These are phyloP conservation scores for Danio choprae DNA, from an alignment of 2,797 vertebrate genomes.

Conservation along the genomic window DNA sequence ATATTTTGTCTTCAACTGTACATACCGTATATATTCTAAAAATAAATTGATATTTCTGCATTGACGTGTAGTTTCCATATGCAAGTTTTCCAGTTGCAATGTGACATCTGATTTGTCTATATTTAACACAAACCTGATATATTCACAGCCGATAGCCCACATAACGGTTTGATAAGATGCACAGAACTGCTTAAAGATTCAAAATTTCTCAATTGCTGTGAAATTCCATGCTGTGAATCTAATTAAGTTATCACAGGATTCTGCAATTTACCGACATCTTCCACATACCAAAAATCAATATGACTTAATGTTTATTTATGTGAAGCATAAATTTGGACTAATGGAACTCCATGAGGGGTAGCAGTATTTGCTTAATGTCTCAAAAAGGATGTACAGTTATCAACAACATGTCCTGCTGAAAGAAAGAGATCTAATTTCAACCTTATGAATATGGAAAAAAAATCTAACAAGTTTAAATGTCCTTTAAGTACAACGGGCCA, in stretches of 20 bases:
- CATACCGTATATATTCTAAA: slow-evolving; percentile 41
- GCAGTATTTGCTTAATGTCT: background rate
- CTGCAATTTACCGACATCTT: no score
- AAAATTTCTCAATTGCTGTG: no score
- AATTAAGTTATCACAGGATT: no score
- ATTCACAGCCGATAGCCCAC: no score
- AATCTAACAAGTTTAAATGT: background rate
- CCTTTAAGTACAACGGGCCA: slow-evolving; percentile 11
- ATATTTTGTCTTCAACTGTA: no score
- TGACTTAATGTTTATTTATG: background rate
- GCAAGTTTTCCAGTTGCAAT: slow-evolving; percentile 25
- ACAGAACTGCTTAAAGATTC: no score
- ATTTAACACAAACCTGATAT: slow-evolving; percentile 5
- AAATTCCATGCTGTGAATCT: no score
- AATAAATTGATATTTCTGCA: slow-evolving; percentile 70
- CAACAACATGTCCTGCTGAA: background rate
- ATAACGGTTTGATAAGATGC: no score
- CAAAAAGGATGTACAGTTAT: background rate
- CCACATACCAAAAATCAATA: no score
- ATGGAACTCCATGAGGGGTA: background rate
- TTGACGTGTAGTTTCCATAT: slow-evolving; percentile 64
- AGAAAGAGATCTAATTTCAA: slow-evolving; percentile 8
- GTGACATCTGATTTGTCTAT: background rate
- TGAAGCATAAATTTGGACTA: background rate
- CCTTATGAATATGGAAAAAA: background rate